phyloP scores from a whole-genome alignment of 2,797 vertebrate species.

The Brotula barbata region DNA sequence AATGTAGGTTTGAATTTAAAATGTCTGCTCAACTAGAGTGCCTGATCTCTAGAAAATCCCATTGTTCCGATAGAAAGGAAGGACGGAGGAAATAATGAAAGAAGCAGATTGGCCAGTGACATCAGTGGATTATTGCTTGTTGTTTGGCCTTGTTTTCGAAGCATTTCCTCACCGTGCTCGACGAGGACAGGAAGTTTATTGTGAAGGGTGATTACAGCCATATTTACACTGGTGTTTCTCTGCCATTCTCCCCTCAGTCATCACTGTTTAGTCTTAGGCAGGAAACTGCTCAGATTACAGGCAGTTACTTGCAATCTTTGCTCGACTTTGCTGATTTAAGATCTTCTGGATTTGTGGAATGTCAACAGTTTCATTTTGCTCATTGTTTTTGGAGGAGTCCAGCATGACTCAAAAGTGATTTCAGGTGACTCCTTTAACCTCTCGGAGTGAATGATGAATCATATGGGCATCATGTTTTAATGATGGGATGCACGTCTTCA shows the following conservation, averaged over 20 bases:
- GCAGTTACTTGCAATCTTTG: slow-evolving; percentile 43
- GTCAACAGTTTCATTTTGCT: neutral
- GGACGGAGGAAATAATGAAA: slow-evolving; percentile 54
- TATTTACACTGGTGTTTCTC: slow-evolving; percentile 71
- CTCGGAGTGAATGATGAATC: slow-evolving; percentile 59
- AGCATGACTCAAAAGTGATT: slow-evolving; percentile 38
- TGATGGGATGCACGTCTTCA: slow-evolving; percentile 10
- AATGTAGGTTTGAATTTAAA: too few relatives aligned
- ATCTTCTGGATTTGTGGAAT: slow-evolving; percentile 45
- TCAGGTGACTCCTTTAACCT: slow-evolving; percentile 28
- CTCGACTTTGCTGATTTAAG: slow-evolving; percentile 54
- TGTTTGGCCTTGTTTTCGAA: slow-evolving; percentile 45
- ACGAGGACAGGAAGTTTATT: slow-evolving; percentile 79
- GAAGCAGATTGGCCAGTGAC: slow-evolving; percentile 54
- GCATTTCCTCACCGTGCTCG: slow-evolving; percentile 62
- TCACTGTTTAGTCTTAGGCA: slow-evolving; percentile 71
- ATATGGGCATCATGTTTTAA: slow-evolving; percentile 11
- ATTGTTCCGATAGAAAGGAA: slow-evolving; percentile 61
- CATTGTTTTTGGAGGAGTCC: slow-evolving; percentile 21
- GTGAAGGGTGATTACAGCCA: slow-evolving; percentile 74
- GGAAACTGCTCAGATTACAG: slow-evolving; percentile 76
- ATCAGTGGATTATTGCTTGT: slow-evolving; percentile 64
- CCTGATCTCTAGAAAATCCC: slow-evolving; percentile 61
- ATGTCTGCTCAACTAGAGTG: slow-evolving; percentile 8
- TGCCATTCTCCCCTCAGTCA: slow-evolving; percentile 60